Evolutionary conservation across 1,140 invertebrate species (phyloP).

Genomic region (Bombus affinis): DNA sequence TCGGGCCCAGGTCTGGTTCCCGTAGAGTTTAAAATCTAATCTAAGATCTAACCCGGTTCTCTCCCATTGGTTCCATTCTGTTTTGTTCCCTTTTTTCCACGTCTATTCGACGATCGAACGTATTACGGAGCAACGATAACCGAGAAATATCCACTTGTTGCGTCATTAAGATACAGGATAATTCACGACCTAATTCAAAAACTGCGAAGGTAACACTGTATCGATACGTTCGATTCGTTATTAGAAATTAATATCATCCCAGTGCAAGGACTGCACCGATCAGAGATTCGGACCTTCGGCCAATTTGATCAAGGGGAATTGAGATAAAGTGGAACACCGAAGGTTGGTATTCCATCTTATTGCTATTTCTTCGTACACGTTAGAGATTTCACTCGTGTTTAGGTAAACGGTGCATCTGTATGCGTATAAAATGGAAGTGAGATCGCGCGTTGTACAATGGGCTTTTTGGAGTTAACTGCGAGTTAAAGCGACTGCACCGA

Average conservation of each 20-base stretch:
- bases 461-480: neutral
- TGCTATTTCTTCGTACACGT: no score
- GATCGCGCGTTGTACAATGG: neutral
- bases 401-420: no score
- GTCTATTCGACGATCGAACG: neutral
- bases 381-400: no score
- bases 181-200: neutral
- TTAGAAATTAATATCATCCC: neutral
- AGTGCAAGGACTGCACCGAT: neutral
- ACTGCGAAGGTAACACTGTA: accelerated
- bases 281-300: neutral
- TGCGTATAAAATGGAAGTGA: neutral
- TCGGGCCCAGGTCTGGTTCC: neutral
- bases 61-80: no score
- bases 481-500: neutral
- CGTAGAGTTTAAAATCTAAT: conserved; percentile 27
- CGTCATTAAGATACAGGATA: neutral
- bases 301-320: no score
- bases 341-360: no score
- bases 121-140: neutral
- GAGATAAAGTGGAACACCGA: no score
- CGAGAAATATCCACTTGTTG: no score
- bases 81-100: no score
- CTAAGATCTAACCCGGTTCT: neutral
- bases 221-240: neutral